phyloP scores from a whole-genome alignment of 2,797 vertebrate genomes.

The Sebastes matsubarae region DNA sequence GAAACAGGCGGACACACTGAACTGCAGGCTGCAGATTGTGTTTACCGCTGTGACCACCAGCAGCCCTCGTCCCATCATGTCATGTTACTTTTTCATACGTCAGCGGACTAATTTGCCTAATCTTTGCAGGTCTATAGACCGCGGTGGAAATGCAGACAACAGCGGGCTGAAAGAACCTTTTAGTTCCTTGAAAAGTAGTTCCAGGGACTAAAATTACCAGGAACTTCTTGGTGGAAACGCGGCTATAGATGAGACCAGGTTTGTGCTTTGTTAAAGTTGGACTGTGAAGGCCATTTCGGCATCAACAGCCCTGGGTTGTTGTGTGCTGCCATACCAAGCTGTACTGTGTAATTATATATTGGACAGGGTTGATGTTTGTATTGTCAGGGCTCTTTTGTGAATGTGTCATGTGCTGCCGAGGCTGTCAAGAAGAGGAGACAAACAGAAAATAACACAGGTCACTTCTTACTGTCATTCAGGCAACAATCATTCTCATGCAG shows the following conservation, averaged over 20 bases:
- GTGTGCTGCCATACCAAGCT: conserved; percentile 4
- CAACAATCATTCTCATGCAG: background rate
- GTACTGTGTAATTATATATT: conserved; percentile 7
- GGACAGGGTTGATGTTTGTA: background rate
- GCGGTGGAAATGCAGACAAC: no score
- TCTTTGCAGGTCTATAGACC: no score
- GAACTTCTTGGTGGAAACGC: no score
- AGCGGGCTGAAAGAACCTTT: no score
- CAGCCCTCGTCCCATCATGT: no score
- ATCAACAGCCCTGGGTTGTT: background rate
- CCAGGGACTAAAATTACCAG: no score
- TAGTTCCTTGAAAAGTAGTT: no score
- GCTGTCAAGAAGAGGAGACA: background rate
- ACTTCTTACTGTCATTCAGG: background rate
- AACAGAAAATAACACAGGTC: conserved; percentile 1
- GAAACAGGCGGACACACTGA: no score
- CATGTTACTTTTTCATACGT: no score
- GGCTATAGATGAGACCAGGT: background rate
- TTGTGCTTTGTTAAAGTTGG: conserved; percentile 11
- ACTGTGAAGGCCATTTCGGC: background rate
- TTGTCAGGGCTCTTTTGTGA: conserved; percentile 16
- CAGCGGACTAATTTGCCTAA: no score
- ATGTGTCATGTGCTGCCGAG: conserved; percentile 7
- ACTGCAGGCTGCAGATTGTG: no score
- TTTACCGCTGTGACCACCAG: no score